Conservation (phyloP, 1,140 invertebrate species). For the Neomicropteryx cornuta region DNA sequence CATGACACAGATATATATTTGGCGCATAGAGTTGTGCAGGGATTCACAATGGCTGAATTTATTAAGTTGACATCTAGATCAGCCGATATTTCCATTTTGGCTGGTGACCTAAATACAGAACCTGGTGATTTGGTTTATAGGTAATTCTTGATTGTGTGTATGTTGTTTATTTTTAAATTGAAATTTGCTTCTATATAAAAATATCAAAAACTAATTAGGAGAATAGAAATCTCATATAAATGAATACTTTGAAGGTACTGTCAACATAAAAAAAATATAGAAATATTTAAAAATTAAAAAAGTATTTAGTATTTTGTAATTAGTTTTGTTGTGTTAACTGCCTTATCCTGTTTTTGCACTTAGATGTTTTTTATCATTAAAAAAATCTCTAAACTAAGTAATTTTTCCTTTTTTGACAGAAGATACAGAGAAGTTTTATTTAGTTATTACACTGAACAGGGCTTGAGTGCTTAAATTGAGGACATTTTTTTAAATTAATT, state of each 20-base stretch:
- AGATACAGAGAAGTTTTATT: too few relatives aligned
- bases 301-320: not conserved
- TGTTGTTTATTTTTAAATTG: constrained; percentile 8
- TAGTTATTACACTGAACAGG: too few relatives aligned
- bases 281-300: constrained; percentile 9
- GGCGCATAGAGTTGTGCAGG: constrained; percentile 82
- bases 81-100: constrained; percentile 74
- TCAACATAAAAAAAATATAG: constrained; percentile 9
- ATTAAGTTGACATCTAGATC: constrained; percentile 68
- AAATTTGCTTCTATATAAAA: not conserved
- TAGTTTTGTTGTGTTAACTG: too few relatives aligned
- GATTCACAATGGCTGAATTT: constrained; percentile 90
- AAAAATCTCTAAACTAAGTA: too few relatives aligned
- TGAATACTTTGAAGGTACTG: not conserved
- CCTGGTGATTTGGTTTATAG: constrained; percentile 77
- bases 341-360: too few relatives aligned
- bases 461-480: too few relatives aligned
- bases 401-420: too few relatives aligned
- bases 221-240: too few relatives aligned
- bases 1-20: constrained; percentile 77
- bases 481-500: too few relatives aligned
- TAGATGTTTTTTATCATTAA: too few relatives aligned
- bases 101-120: constrained; percentile 88
- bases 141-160: too few relatives aligned
- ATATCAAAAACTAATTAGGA: not conserved